A percentile compares a stretch with the other conserved stretches of the same genome.
Evolutionary conservation across 2,797 vertebrate species (phyloP).

Genomic region (Cercopithecus hamlyni): DNA sequence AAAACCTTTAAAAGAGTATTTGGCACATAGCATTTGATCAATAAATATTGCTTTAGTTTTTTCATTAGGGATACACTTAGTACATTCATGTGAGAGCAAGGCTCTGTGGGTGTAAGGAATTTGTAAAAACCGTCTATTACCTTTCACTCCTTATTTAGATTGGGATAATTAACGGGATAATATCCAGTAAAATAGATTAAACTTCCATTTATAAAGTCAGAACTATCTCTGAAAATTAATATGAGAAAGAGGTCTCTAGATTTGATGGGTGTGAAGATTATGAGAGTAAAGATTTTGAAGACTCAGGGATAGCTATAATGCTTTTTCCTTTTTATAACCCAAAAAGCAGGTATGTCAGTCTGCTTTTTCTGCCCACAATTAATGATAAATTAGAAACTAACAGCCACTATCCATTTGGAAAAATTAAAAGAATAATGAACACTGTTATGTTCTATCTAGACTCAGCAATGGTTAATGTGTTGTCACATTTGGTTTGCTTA

Average conservation of each 20-base stretch:
- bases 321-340: slow-evolving; percentile 9
- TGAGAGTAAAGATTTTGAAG: neutral
- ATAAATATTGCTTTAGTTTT: neutral
- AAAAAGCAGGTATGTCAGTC: neutral
- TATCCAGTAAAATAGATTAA: neutral
- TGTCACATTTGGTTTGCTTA: neutral
- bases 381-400: neutral
- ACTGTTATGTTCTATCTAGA: neutral
- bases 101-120: neutral
- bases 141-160: neutral
- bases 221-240: neutral
- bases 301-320: neutral
- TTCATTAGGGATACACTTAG: neutral
- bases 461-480: neutral
- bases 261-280: neutral
- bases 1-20: neutral
- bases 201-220: neutral
- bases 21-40: neutral
- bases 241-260: neutral
- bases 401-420: neutral
- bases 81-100: neutral
- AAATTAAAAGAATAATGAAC: neutral
- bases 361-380: neutral
- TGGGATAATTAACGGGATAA: neutral
- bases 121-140: neutral